These are phyloP conservation scores for Todus mexicanus DNA, from an alignment of 2,797 vertebrate genomes.

Conservation along the genomic window DNA sequence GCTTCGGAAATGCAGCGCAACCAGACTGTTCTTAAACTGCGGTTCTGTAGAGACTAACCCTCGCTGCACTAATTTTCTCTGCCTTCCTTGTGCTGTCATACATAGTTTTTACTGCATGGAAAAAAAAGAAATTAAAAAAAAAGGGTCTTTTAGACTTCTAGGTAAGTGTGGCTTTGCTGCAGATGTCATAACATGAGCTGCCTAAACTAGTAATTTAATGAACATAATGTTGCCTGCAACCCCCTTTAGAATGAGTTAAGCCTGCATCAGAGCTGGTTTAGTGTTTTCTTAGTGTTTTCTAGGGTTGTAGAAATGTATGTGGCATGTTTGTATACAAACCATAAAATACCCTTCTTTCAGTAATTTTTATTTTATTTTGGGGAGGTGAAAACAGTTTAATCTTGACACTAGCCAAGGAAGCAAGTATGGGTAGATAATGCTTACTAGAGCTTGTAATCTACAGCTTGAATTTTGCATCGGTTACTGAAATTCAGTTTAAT, in stretches of 20 bases:
- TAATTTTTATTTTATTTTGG: background rate
- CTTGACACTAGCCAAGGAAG: slow-evolving; percentile 35
- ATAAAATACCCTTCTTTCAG: slow-evolving; percentile 31
- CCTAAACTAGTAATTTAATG: slow-evolving; percentile 21
- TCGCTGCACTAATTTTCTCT: slow-evolving; percentile 18
- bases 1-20: background rate
- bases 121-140: background rate
- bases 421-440: slow-evolving; percentile 22
- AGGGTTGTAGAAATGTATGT: slow-evolving; percentile 50
- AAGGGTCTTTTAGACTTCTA: background rate
- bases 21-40: slow-evolving; percentile 9
- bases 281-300: slow-evolving; percentile 50
- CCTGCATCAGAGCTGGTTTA: slow-evolving; percentile 32
- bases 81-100: background rate
- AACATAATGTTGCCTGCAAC: background rate
- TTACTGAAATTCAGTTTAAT: slow-evolving; percentile 56
- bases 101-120: slow-evolving; percentile 27
- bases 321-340: slow-evolving; percentile 52
- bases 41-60: slow-evolving; percentile 14
- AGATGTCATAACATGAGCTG: slow-evolving; percentile 21
- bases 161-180: slow-evolving; percentile 13
- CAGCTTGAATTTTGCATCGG: slow-evolving; percentile 37
- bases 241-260: slow-evolving; percentile 33
- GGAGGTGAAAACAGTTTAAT: background rate
- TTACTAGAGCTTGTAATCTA: slow-evolving; percentile 11